phyloP scores from a whole-genome alignment of 1,140 invertebrate species.

The Gonatopus flavifemur region DNA sequence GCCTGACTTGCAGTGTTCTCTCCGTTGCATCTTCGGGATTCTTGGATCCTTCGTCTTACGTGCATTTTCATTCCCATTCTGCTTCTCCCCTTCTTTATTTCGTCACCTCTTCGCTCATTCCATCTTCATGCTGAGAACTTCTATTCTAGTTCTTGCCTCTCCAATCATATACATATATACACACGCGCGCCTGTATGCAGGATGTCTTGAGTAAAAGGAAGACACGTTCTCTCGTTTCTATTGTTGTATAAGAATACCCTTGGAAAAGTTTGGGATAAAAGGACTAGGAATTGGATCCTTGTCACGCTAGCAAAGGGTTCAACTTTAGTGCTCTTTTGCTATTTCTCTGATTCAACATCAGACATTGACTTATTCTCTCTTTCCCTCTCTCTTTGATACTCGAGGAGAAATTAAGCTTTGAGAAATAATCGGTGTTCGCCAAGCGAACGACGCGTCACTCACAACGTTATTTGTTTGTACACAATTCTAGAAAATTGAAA shows the following conservation, averaged over 20 bases:
- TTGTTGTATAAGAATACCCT: constrained; percentile 42
- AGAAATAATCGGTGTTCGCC: constrained; percentile 44
- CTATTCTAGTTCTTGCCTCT: too few species aligned
- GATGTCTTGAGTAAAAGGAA: too few species aligned
- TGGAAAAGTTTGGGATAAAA: too few species aligned
- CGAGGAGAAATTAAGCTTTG: constrained; percentile 46
- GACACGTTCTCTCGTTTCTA: constrained; percentile 32
- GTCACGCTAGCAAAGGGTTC: constrained; percentile 44
- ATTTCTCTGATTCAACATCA: not conserved
- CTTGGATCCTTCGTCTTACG: constrained; percentile 24
- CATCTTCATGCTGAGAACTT: constrained; percentile 27
- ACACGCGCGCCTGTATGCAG: too few species aligned
- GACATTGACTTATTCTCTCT: not conserved
- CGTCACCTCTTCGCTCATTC: constrained; percentile 11
- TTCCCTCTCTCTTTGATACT: too few species aligned
- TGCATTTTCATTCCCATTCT: constrained; percentile 5
- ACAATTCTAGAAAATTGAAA: not conserved
- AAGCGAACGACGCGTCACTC: not conserved
- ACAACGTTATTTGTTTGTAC: constrained; percentile 1
- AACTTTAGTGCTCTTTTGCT: constrained; percentile 42
- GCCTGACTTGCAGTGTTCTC: constrained; percentile 53
- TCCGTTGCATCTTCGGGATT: constrained; percentile 34
- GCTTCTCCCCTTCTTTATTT: not conserved
- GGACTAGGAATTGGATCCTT: constrained; percentile 49
- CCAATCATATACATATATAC: too few species aligned